Conservation (phyloP, 2,888 invertebrate species). For the Nemurella pictetii region DNA sequence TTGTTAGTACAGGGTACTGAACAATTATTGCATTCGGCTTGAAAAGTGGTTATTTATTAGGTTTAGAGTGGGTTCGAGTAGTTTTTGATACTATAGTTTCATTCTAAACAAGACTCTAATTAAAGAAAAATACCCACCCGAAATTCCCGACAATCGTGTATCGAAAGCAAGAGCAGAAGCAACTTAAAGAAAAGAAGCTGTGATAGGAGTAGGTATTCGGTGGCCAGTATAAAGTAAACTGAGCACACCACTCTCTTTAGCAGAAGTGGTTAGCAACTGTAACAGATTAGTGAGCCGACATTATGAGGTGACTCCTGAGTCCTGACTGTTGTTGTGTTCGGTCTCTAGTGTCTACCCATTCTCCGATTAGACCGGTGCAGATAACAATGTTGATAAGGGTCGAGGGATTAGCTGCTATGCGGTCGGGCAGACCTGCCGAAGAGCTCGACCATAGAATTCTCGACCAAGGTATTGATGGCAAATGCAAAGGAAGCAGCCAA, state of each 20-base stretch:
- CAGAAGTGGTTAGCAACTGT: background rate
- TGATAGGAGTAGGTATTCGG: background rate
- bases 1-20: background rate
- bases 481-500: too few species aligned
- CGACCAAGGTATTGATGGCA: too few species aligned
- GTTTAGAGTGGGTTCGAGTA: constrained; percentile 26
- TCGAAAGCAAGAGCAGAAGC: background rate
- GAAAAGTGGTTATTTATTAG: constrained; percentile 29
- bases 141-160: constrained; percentile 13
- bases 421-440: too few species aligned
- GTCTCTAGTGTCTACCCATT: background rate
- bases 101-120: constrained; percentile 26
- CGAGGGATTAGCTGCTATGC: too few species aligned
- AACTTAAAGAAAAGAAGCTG: background rate
- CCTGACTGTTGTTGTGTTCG: background rate
- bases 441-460: too few species aligned
- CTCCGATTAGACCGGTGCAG: background rate
- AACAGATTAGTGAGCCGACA: background rate
- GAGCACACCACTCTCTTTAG: background rate
- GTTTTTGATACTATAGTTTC: background rate
- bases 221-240: too few species aligned
- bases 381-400: background rate
- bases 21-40: constrained; percentile 22
- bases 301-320: background rate
- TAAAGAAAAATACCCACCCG: constrained; percentile 32